Base-by-base conservation (phyloP, 2,797 vertebrate genomes). In the Menidia menidia region DNA sequence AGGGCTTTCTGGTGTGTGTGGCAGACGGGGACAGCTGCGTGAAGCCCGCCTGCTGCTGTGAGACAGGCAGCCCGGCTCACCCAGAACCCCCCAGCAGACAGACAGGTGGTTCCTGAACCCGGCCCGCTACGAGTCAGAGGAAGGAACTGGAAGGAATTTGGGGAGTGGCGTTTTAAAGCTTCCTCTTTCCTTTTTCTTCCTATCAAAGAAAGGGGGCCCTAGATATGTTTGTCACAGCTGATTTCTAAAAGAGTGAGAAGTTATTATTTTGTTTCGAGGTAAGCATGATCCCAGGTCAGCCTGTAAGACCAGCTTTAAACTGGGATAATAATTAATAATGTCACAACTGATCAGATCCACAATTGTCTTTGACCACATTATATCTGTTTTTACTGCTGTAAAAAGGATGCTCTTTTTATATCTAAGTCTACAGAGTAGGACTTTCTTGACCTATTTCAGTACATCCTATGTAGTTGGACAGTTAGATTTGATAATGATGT, bases 81-180 rank as follows among this genome's bases (percentile, higher is more conserved):
- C 0, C 58, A 70, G 55, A 63, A 25, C 70, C 73, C 72, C 70
- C 58, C 68, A 39, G 18, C 64, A 78, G 68, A 71, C 64, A 80
- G 84, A 80, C 85, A 90, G 89, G 88, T 87, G 87, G 85, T 71
- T 81, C 59, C 68, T 85, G 75, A 81, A 60, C 77, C 68, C 69
- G 15, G 73, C 76, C 81, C 85, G 82, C 71, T 76, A 61, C 72
- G 70, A 89, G 81, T 81, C 80, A 62, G 75, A 77, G 81, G 75
- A 89, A 91, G 87, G 85, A 90, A 89, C 84, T 65, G 54, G 67
- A 64, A 91, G 81, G 85, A 89, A 88, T 93, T 91, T 81, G 59
- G 84, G 92, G 90, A 92, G 89, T 87, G 87, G 75, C 53, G 9
- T 89, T 87, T 81, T 59, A 67, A 88, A 86, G 85, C 86, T 92